Evolutionary conservation across 1,140 invertebrate genomes (phyloP).

Genomic region (Heliconius hermathena): DNA sequence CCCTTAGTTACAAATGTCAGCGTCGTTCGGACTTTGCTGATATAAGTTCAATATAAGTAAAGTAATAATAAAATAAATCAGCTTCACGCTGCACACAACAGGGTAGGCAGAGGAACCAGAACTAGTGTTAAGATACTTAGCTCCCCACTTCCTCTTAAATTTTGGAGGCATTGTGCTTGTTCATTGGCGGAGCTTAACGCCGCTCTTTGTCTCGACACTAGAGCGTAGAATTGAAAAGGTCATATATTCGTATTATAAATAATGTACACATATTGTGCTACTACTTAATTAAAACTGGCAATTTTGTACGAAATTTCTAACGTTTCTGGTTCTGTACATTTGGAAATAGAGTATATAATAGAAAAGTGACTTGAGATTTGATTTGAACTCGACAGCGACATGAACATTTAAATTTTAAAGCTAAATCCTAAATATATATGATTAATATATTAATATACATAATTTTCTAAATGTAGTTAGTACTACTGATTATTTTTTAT

Average conservation of each 20-base stretch:
- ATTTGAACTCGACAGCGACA: background rate
- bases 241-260: background rate
- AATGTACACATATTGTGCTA: background rate
- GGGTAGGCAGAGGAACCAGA: too few relatives aligned
- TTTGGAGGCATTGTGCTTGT: too few relatives aligned
- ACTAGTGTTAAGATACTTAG: too few relatives aligned
- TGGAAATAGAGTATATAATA: background rate
- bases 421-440: background rate
- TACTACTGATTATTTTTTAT: too few relatives aligned
- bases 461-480: too few relatives aligned
- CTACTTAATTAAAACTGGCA: background rate
- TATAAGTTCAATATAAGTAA: background rate
- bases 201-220: too few relatives aligned
- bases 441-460: too few relatives aligned
- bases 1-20: slow-evolving; percentile 5
- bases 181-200: too few relatives aligned
- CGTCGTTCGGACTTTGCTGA: background rate
- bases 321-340: background rate
- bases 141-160: too few relatives aligned
- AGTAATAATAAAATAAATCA: too few relatives aligned
- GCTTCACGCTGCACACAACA: too few relatives aligned
- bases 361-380: background rate
- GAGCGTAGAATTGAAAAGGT: background rate
- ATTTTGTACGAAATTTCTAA: slow-evolving; percentile 4
- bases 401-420: background rate